Base-by-base conservation (phyloP, 1,140 invertebrate genomes). In the Musca vetustissima region DNA sequence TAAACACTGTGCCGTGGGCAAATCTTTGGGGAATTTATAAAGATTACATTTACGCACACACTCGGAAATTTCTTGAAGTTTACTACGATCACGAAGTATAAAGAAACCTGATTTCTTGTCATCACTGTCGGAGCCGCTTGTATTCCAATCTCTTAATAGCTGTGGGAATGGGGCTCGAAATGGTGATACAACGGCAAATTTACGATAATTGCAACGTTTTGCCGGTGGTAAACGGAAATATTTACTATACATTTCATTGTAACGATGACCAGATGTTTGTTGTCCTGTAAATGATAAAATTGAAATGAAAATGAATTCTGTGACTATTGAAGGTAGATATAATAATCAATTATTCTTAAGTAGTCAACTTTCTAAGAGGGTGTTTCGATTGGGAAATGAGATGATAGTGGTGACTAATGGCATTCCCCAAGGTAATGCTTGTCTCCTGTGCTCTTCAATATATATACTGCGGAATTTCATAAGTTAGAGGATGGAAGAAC, bases 151-250 rank as follows among this genome's bases (percentile, higher is more conserved):
- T 32, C 85, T 86, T 52, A 91, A 74, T 13, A 96, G 82, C 50
- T 87, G 75, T 25, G 83, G 80, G 92, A 93, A 97, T 43, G 90
- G 88, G 72, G 87, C 91, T 49, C 78, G 78, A 77, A 96, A 96
- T 11, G 95, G 94, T 77, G 88, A 89, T 11, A 84, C 81, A 43
- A 94, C 88, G 11, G 88, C 89, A 48, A 94, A 83, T 81, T 93
- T 96, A 0, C 85, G 84, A 78, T 89, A 96, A 82, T 96, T 97
- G 0, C 89, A 87, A 71, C 95, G 84, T 84, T 93, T 95, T 71
- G 92, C 92, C 13, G 94, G 93, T 49, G 95, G 94, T 73, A 87
- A 82, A 64, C 80, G 87, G 73, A 92, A 93, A 84, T 91, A 91
- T 74, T 85, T 86, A 17, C 86, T 83, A 64, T 71, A 85, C 8